phyloP scores from a whole-genome alignment of 2,797 vertebrate genomes.

The Avahi laniger region DNA sequence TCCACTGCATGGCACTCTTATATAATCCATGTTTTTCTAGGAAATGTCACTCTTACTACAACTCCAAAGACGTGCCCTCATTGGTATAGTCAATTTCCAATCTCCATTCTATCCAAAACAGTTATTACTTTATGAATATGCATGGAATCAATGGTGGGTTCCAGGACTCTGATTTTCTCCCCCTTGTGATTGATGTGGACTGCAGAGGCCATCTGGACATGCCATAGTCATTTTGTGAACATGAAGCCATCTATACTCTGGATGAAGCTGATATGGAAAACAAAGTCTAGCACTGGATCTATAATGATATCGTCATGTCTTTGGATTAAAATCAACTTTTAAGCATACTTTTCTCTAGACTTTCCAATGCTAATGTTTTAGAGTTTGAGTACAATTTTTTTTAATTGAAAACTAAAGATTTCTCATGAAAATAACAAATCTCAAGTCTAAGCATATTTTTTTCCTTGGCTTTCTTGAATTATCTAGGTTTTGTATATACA shows the following conservation, averaged over 20 bases:
- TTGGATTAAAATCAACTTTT: background rate
- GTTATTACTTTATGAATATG: background rate
- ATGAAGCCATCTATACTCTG: background rate
- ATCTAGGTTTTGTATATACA: background rate
- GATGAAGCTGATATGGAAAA: background rate
- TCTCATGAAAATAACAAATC: background rate
- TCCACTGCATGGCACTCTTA: background rate
- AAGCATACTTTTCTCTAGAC: background rate
- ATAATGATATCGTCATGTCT: background rate
- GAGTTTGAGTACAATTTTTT: background rate
- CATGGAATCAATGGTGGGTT: background rate
- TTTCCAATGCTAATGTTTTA: background rate
- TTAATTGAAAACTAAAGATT: background rate
- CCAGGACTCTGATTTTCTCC: background rate
- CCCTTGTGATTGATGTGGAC: fast-evolving
- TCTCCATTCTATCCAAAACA: background rate
- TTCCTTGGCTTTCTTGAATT: background rate
- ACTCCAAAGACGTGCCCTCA: background rate
- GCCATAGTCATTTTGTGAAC: background rate
- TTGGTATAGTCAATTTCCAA: background rate
- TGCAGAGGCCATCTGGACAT: background rate
- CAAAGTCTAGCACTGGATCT: background rate
- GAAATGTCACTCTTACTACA: background rate
- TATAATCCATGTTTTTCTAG: background rate
- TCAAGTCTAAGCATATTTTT: background rate